Evolutionary conservation across 2,113 vertebrate genomes (phyloP).

Genomic region (Grantiella picta): DNA sequence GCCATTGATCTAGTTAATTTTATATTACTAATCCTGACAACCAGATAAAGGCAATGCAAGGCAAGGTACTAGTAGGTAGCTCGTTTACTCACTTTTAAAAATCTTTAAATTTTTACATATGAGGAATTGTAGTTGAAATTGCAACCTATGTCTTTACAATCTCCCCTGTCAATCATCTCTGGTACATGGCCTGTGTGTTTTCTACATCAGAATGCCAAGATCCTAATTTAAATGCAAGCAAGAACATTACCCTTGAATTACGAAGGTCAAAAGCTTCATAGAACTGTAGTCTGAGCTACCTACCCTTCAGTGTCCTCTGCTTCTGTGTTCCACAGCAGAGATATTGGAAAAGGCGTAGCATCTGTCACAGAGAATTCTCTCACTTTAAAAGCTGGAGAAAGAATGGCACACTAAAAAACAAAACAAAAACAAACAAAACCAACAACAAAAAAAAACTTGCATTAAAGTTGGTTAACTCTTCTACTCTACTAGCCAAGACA

Average conservation of each 20-base stretch:
- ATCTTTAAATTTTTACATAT: not conserved
- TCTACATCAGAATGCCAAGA: not conserved
- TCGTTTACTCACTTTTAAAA: not conserved
- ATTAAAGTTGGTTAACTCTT: not conserved
- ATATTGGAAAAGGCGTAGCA: slow-evolving; percentile 78
- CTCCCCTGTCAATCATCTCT: not conserved
- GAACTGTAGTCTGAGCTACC: not conserved
- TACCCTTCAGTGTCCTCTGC: slow-evolving; percentile 79
- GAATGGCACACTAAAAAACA: slow-evolving; percentile 75
- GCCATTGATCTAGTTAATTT: not conserved
- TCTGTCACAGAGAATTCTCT: slow-evolving; percentile 82
- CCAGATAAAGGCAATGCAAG: not conserved
- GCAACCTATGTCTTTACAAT: not conserved
- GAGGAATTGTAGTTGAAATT: not conserved
- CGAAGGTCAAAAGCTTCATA: not conserved
- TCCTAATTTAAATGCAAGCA: not conserved
- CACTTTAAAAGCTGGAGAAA: slow-evolving; percentile 83
- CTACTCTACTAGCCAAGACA: not conserved
- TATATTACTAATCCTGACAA: not conserved
- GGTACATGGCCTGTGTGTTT: fast-evolving
- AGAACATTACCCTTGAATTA: not conserved
- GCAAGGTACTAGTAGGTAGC: not conserved
- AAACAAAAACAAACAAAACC: not conserved
- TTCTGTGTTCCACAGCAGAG: slow-evolving; percentile 78
- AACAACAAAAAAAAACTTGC: not conserved